These are phyloP conservation scores for Alosa alosa DNA, from an alignment of 2,113 vertebrate species.

Conservation along the genomic window DNA sequence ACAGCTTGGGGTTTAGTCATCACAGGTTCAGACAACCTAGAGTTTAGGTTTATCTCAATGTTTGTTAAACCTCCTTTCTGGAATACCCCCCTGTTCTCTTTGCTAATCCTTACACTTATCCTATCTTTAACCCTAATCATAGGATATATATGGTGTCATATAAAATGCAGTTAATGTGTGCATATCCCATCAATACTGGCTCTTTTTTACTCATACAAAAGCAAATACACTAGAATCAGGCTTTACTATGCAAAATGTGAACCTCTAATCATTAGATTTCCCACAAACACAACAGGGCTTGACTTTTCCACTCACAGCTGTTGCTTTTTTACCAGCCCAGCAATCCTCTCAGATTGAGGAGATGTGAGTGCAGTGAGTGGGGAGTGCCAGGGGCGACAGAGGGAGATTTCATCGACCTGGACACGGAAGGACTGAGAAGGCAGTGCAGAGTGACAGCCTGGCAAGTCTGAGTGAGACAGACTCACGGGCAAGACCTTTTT, in stretches of 20 bases:
- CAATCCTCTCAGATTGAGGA: constrained; percentile 8
- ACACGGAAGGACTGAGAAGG: background rate
- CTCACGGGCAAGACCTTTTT: constrained; percentile 26
- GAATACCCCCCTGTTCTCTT: background rate
- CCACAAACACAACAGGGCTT: background rate
- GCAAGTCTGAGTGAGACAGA: constrained; percentile 27
- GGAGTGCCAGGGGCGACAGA: constrained; percentile 20
- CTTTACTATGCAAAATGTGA: background rate
- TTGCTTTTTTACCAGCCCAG: constrained; percentile 15
- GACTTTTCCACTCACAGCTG: background rate
- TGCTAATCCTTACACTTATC: background rate
- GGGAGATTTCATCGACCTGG: constrained; percentile 19
- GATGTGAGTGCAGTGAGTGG: background rate
- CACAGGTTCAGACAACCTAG: too few relatives aligned
- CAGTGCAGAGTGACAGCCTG: constrained; percentile 16
- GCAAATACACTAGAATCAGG: too few relatives aligned
- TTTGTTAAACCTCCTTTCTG: too few relatives aligned
- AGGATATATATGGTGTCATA: background rate
- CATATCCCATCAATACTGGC: background rate
- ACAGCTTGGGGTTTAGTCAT: too few relatives aligned
- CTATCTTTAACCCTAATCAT: background rate
- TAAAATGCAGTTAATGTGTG: background rate
- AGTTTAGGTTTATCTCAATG: too few relatives aligned
- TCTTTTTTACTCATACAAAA: too few relatives aligned
- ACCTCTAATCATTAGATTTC: background rate